A percentile compares a stretch with the other conserved stretches of the same genome.
phyloP scores from a whole-genome alignment of 2,888 invertebrate genomes.

The Syritta pipiens region DNA sequence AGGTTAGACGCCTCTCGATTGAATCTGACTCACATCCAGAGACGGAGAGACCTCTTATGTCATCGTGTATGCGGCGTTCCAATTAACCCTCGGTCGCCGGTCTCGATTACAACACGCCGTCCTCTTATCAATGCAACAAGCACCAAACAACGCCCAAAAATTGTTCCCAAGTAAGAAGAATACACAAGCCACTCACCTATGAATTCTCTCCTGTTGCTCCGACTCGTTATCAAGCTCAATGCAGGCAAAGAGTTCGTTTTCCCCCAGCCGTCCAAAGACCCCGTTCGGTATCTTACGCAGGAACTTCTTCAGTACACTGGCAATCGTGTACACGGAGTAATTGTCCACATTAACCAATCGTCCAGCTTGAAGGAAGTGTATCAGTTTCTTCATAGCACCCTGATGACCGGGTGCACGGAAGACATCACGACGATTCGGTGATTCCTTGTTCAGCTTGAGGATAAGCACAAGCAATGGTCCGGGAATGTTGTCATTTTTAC shows the following conservation, averaged over 20 bases:
- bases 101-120: conserved; percentile 34
- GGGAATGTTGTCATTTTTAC: conserved; percentile 97
- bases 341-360: conserved; percentile 95
- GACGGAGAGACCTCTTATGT: too few species aligned
- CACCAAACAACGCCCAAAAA: conserved; percentile 59
- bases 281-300: conserved; percentile 97
- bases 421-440: conserved; percentile 94
- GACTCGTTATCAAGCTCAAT: conserved; percentile 90
- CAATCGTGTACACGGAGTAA: conserved; percentile 98
- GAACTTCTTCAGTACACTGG: conserved; percentile 98
- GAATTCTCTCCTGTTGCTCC: conserved; percentile 94
- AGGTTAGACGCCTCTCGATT: too few species aligned
- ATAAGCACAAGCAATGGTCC: conserved; percentile 94
- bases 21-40: too few species aligned
- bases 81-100: too few species aligned
- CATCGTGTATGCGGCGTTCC: too few species aligned
- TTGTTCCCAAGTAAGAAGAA: conserved; percentile 45
- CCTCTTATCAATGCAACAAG: conserved; percentile 50
- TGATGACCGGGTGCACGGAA: conserved; percentile 97
- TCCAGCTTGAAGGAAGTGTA: conserved; percentile 94
- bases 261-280: conserved; percentile 95
- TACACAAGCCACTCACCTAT: conserved; percentile 83
- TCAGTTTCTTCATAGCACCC: conserved; percentile 95
- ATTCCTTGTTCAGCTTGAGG: conserved; percentile 95
- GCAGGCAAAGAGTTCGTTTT: conserved; percentile 92